These are phyloP conservation scores for Apaloderma vittatum DNA, from an alignment of 2,113 vertebrate genomes.

Conservation along the genomic window DNA sequence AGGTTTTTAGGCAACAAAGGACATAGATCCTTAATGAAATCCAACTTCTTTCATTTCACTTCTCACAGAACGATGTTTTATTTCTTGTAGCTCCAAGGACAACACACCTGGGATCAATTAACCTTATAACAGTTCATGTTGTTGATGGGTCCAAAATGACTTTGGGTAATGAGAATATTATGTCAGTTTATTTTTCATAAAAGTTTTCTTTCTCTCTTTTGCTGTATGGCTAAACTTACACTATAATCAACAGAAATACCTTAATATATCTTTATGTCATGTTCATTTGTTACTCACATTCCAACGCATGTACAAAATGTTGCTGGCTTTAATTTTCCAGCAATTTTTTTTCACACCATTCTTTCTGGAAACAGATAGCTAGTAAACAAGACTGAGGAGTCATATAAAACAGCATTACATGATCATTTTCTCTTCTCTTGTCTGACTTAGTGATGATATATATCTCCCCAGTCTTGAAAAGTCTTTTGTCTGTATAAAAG, in stretches of 20 bases:
- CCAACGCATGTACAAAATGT: not conserved
- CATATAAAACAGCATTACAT: not conserved
- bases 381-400: not conserved
- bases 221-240: not conserved
- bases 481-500: not conserved
- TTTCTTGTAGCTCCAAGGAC: constrained; percentile 68
- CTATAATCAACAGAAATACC: not conserved
- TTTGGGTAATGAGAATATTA: constrained; percentile 56
- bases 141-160: constrained; percentile 64
- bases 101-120: constrained; percentile 65
- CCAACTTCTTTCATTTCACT: not conserved
- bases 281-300: not conserved
- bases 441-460: not conserved
- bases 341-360: not conserved
- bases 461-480: not conserved
- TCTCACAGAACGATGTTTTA: constrained; percentile 49
- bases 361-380: not conserved
- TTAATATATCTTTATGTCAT: not conserved
- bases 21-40: constrained; percentile 2
- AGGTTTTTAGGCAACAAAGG: constrained; percentile 7
- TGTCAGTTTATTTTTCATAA: constrained; percentile 20
- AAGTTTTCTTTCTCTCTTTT: constrained; percentile 32
- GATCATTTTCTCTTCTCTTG: not conserved
- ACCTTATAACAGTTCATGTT: constrained; percentile 71
- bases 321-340: constrained; percentile 26